Base-by-base conservation (phyloP, 2,113 vertebrate species). In the Columba livia region DNA sequence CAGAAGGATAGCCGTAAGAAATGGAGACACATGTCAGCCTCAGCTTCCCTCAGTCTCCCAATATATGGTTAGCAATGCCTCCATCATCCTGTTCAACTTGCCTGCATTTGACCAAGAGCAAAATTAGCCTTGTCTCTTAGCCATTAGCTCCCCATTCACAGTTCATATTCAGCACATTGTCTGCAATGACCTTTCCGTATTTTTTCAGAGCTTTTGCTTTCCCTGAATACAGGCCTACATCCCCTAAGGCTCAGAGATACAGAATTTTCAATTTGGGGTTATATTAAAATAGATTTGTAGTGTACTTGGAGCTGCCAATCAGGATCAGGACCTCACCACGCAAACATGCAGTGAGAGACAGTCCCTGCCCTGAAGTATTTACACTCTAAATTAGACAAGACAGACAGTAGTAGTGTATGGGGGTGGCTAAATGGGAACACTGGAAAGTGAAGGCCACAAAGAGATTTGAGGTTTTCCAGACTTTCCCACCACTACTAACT, bases 221-320 rank as follows among this genome's bases (percentile, higher is more conserved):
- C 60, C 85, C 0, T 53, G 4, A 87, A 96, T 90, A 75, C 44
- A 78, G 93, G 81, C 61, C 70, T 50, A 80, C n/a, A 88, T 88
- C 64, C 93, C 92, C 85, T 90, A 67, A 93, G 92, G 91, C 93
- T 90, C 72, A 15, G 15, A 85, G 90, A 95, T 80, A 88, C 90
- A 90, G 89, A 84, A 96, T 94, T 96, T 97, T 96, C 93, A 95
- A 85, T 96, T 90, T 93, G 81, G 57, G 90, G 69, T 88, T 86
- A 88, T 94, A 96, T 94, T 95, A 94, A 96, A 97, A 95, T 94
- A 96, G 88, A 95, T 94, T 95, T 88, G 82, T 93, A 91, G 85
- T 86, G 90, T 86, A 74, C 51, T 91, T 4, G 0, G 61, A 88
- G 72, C 82, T 96, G 93, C 93, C 96, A 96, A 61, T 96, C 92